Evolutionary conservation across 2,797 vertebrate species (phyloP), one percentile per base, ranked within the genome.

Genomic region (Meda fulgida): DNA sequence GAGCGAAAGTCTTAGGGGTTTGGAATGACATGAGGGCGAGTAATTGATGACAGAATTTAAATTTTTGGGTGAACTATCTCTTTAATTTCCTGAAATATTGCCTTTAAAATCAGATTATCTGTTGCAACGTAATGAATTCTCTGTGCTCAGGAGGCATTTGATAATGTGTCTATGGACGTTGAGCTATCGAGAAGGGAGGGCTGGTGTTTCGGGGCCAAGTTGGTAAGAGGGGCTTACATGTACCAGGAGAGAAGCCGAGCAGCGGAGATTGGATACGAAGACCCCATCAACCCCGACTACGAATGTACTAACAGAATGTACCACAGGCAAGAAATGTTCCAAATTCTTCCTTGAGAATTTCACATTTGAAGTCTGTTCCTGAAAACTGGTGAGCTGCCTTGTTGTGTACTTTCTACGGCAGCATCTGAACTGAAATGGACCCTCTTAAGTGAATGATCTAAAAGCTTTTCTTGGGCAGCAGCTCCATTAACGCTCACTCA

Each of bases 201-300:
- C 63, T 98, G 98, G 97, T 91, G 92, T 88, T 98, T 98, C 0
- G 95, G 96, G 3, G 92, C 97, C 89, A 99, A 99, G 91, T 93
- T 99, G 84, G 97, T 99, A 40, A 95, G 97, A 0, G 97, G 98
- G 0, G 97, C 98, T 0, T 99, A 99, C 92, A 98, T 99, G 97
- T 93, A 95, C 66, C 98, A 99, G 93, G 97, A 99, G 81, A 93
- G 96, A 19, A 93, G 92, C 40, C 91, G 97, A 31, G 97, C 97
- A 0, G 48, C 71, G 0, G 93, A 97, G 78, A 88, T 97, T 0
- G 97, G 96, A 86, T 99, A 97, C 0, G 95, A 97, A 78, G 97
- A 99, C 89, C 97, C 97, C 43, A 96, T 99, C 88, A 97, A 99
- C 89, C 93, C 96, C 0, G 96, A 96, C 7, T 98, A 98, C 0